Base-by-base conservation (phyloP, 2,888 invertebrate genomes). In the Lasioglossum marginatum region DNA sequence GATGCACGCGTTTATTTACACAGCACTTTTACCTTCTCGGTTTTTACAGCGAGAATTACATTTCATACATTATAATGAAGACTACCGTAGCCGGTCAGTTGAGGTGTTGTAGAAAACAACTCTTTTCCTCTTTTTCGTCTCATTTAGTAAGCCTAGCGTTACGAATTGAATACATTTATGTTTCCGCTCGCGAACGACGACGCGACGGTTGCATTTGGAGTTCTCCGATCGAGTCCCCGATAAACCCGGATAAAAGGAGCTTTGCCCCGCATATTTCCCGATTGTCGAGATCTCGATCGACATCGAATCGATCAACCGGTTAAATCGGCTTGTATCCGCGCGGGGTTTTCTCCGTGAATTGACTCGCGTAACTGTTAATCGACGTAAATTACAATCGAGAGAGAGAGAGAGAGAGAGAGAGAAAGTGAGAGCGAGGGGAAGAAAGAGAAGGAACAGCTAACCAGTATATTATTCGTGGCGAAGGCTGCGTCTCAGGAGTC, bases 281-380 rank as follows among this genome's bases (percentile, higher is more conserved):
- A 75, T 31, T 43, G 23, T 31, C 3, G 14, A n/a, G 43, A 40
- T 70, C 23, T n/a, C 34, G 27, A 3, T 71, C 76, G 63, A 19
- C 19, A 37, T 14, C 48, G 70, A 70, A 52, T 78, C 70, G 77
- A 45, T 77, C 70, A 45, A 60, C 19, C 71, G 43, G 19, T 23
- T 14, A 70, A 66, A 78, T 52, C 84, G 40, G 60, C 43, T 60
- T 5, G 63, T 14, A 34, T 23, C 78, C 31, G 31, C 40, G 66
- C 63, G 63, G 43, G 12, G 43, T 81, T 77, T 72, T 34, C 82
- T 40, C 43, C 80, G 5, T 43, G 76, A 16, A 63, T 57, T n/a
- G 34, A 31, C 72, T 72, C 83, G 60, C 68, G 79, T 82, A 82
- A 83, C 87, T 34, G 87, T 86, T 88, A 88, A 91, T 91, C 86